These are phyloP conservation scores for Acholoe squamosa DNA, from an alignment of 2,888 invertebrate species.

Conservation along the genomic window DNA sequence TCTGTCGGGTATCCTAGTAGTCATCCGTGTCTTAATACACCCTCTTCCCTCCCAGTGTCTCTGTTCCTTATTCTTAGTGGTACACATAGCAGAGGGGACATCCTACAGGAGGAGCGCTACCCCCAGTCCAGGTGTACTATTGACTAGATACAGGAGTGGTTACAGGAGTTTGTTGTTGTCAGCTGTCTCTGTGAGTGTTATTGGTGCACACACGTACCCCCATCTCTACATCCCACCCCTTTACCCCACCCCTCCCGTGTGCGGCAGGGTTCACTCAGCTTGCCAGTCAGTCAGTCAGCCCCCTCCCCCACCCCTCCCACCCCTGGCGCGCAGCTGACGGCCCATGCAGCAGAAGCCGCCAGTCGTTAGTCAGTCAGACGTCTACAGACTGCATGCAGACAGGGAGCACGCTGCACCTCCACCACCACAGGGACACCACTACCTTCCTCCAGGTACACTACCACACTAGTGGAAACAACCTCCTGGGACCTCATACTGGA, in stretches of 20 bases:
- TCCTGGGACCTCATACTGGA: too few relatives aligned
- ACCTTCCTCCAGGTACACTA: too few relatives aligned
- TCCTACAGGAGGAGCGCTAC: background rate
- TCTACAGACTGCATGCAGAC: background rate
- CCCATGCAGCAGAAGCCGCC: background rate
- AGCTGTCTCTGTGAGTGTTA: background rate
- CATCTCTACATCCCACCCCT: background rate
- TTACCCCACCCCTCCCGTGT: background rate
- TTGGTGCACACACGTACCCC: background rate
- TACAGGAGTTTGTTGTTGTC: conserved; percentile 3
- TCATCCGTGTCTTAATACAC: background rate
- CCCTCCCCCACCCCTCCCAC: background rate
- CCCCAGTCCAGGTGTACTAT: background rate
- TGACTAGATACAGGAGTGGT: background rate
- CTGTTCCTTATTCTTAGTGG: background rate
- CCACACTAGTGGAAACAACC: too few relatives aligned
- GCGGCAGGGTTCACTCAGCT: background rate
- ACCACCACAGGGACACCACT: too few relatives aligned
- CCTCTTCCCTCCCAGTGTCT: background rate
- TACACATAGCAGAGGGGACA: background rate
- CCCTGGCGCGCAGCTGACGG: background rate
- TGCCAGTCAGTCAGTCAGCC: background rate
- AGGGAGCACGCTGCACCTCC: background rate
- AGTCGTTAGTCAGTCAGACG: background rate
- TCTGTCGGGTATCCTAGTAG: too few relatives aligned